Base-by-base conservation (phyloP, 2,113 vertebrate genomes). In the Oceanites oceanicus region DNA sequence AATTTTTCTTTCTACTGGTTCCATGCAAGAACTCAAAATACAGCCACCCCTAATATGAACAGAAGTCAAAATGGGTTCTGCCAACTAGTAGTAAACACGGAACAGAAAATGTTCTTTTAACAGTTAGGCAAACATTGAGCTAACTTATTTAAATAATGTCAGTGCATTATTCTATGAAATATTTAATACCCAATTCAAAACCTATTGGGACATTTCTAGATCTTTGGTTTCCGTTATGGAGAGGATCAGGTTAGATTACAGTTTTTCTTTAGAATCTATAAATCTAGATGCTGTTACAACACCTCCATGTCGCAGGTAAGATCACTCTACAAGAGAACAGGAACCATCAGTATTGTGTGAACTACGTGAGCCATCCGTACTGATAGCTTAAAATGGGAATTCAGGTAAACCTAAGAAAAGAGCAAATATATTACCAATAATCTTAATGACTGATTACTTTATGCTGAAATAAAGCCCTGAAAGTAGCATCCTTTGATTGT, bases 281-380 rank as follows among this genome's bases (percentile, higher is more conserved):
- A 58, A 73, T 62, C 25, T 62, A 73, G 26, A 40, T 68, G 18
- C 4, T 52, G 15, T 25, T 47, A 30, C 11, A 49, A 13, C 18
- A 80, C 15, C 10, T 62, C 25, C 36, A 16, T 36, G 8, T 17
- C 32, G 11, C 42, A n/a, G 21, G 23, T 11, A 58, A 25, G 34
- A 56, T 52, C 26, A 77, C 15, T 4, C 13, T 38, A 23, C 11
- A 70, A 59, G 21, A 65, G 40, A 44, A 56, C 1, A 56, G 58
- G 52, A 61, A 18, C 29, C 30, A 52, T n/a, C 21, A 50, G 16
- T 67, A 29, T 25, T 38, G 12, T 34, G 15, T 25, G 26, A 78
- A 26, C 18, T 50, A 11, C 0, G 0, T 55, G 21, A 77, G 29
- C 25, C 40, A 30, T 38, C 6, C 1, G 1, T 65, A 65, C 30